A percentile compares a stretch with the other conserved stretches of the same genome.
Conservation (phyloP, 2,888 invertebrate species). For the Xanthorhoe spadicearia region DNA sequence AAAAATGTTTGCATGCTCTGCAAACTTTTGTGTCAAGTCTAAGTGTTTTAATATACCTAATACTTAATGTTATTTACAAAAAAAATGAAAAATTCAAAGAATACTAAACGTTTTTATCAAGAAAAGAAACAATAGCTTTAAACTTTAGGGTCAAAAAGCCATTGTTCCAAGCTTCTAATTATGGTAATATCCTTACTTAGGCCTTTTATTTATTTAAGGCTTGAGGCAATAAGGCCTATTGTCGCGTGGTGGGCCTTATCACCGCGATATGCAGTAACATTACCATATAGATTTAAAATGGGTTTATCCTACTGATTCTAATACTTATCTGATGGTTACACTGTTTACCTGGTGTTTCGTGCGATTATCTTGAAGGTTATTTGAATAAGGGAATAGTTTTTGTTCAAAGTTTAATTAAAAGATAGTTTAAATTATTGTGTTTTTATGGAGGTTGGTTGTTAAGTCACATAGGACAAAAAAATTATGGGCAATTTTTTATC, state of each 20-base stretch:
- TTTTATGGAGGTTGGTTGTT: not conserved
- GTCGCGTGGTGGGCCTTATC: constrained; percentile 44
- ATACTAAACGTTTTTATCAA: not conserved
- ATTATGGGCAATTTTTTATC: too few relatives aligned
- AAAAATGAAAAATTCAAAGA: not conserved
- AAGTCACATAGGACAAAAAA: too few relatives aligned
- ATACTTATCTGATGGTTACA: constrained; percentile 45
- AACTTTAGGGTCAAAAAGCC: constrained; percentile 26
- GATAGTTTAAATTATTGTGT: constrained; percentile 3
- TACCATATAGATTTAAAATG: constrained; percentile 58
- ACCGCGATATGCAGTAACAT: constrained; percentile 46
- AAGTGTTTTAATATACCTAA: too few relatives aligned
- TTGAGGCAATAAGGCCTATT: constrained; percentile 31
- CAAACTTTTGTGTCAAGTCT: too few relatives aligned
- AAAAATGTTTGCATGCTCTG: too few relatives aligned
- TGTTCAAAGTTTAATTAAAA: not conserved
- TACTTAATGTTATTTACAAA: too few relatives aligned
- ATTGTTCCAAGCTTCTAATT: constrained; percentile 44
- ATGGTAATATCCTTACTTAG: constrained; percentile 48
- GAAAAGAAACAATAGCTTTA: not conserved
- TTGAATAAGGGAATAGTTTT: constrained; percentile 1
- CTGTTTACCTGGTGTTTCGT: constrained; percentile 12
- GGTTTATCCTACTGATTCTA: constrained; percentile 50
- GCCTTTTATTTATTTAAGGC: constrained; percentile 40
- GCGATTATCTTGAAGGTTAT: constrained; percentile 13